These are phyloP conservation scores for Dicaeum eximium DNA, from an alignment of 2,113 vertebrate genomes.

Conservation along the genomic window DNA sequence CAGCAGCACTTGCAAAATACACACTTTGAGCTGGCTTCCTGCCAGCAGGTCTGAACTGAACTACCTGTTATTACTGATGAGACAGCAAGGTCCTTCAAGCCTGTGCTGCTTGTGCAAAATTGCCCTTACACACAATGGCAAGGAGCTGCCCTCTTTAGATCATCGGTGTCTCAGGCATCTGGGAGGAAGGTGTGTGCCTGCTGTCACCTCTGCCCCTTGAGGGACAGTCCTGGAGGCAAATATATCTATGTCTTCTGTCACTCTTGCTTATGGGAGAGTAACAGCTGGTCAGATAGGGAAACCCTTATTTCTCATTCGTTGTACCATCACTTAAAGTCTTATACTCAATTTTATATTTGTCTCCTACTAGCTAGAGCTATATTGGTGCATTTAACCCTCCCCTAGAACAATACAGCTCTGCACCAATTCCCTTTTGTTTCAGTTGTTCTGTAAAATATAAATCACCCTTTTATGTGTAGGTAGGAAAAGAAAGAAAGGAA, in stretches of 20 bases:
- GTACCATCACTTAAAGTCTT: neutral
- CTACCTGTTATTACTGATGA: neutral
- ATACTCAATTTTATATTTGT: neutral
- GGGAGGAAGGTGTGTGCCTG: neutral
- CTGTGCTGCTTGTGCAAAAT: neutral
- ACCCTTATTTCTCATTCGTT: neutral
- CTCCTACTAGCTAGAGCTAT: neutral
- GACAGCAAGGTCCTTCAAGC: neutral
- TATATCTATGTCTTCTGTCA: neutral
- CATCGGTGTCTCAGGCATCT: neutral
- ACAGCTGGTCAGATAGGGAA: neutral
- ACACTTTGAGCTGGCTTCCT: neutral
- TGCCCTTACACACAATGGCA: neutral
- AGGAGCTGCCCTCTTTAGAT: neutral
- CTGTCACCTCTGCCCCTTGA: neutral
- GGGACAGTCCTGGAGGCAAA: neutral
- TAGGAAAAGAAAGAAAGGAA: neutral
- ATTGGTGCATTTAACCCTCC: neutral
- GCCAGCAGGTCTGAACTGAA: neutral
- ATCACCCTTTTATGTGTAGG: accelerated
- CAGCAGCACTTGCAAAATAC: neutral
- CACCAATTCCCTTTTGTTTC: accelerated
- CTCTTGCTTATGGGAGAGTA: neutral
- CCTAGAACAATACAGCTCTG: neutral
- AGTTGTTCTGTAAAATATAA: neutral